phyloP scores from a whole-genome alignment of 2,888 invertebrate genomes.

The Melieria picta region DNA sequence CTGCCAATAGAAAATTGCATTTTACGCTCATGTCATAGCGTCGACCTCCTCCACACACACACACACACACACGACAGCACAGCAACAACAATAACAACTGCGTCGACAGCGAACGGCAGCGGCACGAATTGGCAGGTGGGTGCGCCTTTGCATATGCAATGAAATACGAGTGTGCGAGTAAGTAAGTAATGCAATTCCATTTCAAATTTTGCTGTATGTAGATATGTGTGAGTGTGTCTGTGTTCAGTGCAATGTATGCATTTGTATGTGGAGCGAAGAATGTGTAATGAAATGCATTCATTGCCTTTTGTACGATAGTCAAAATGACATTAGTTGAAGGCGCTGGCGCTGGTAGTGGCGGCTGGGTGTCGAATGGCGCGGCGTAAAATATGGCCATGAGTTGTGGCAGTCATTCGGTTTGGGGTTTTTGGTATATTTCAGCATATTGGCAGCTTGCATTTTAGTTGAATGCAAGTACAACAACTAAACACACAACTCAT shows the following conservation, averaged over 20 bases:
- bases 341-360: too few relatives aligned
- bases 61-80: constrained; percentile 5
- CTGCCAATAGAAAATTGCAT: constrained; percentile 53
- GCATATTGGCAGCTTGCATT: too few relatives aligned
- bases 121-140: constrained; percentile 18
- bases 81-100: constrained; percentile 5
- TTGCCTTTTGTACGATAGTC: not conserved
- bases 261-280: not conserved
- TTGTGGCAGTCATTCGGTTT: too few relatives aligned
- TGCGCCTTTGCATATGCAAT: constrained; percentile 42
- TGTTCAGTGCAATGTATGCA: constrained; percentile 13
- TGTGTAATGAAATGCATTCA: not conserved
- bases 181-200: constrained; percentile 18
- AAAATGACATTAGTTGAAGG: too few relatives aligned
- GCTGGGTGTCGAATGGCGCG: too few relatives aligned
- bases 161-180: constrained; percentile 3
- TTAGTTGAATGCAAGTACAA: too few relatives aligned
- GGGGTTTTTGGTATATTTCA: too few relatives aligned
- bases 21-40: constrained; percentile 38
- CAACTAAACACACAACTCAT: too few relatives aligned
- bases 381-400: too few relatives aligned
- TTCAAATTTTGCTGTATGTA: not conserved
- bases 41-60: constrained; percentile 15
- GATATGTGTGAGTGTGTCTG: not conserved
- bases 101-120: constrained; percentile 16